Evolutionary conservation across 2,797 vertebrate species (phyloP).

Genomic region (Pseudotriccus pelzelni): DNA sequence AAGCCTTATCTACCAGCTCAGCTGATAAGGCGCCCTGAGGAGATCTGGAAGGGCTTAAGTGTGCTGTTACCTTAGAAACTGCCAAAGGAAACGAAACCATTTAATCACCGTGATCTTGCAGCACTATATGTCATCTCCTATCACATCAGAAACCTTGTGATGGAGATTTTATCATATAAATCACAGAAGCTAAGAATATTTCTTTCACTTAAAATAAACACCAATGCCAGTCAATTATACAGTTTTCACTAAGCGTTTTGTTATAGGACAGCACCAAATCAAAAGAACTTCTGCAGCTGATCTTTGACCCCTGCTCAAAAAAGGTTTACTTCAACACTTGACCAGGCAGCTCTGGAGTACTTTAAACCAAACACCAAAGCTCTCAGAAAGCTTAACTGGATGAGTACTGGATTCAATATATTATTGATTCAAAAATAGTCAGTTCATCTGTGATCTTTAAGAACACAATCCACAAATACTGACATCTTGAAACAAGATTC

Average conservation of each 20-base stretch:
- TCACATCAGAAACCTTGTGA: not conserved
- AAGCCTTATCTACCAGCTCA: not conserved
- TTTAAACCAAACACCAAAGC: not conserved
- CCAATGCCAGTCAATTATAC: not conserved
- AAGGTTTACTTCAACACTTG: not conserved
- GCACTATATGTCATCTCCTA: not conserved
- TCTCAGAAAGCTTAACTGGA: not conserved
- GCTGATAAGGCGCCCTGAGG: not conserved
- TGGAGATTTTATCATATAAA: not conserved
- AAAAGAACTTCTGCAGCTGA: not conserved
- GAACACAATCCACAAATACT: not conserved
- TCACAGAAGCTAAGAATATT: not conserved
- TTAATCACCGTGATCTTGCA: not conserved
- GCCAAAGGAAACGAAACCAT: not conserved
- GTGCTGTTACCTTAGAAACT: not conserved
- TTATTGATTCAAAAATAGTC: not conserved
- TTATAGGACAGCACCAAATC: not conserved
- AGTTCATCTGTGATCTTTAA: not conserved
- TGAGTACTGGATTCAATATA: not conserved
- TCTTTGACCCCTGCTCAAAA: not conserved
- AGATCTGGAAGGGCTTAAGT: not conserved
- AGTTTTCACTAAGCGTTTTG: not conserved
- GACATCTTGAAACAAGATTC: not conserved
- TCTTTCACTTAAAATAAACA: not conserved
- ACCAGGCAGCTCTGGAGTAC: not conserved